Percentiles rank a stretch among this genome's conserved stretches.
phyloP scores from a whole-genome alignment of 2,888 invertebrate species.

The Pyrgus malvae region DNA sequence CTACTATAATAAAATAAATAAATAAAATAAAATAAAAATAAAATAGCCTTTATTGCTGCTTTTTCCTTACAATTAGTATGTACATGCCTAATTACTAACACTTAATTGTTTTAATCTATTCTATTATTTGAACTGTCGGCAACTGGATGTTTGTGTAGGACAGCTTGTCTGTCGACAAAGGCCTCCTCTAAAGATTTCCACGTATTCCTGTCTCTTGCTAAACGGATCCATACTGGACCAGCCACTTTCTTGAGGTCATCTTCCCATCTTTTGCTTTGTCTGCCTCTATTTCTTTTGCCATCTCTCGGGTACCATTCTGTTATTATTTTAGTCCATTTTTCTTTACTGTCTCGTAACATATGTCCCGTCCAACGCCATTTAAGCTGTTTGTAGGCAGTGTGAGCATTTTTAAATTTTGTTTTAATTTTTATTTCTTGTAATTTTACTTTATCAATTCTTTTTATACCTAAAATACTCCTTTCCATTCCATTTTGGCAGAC shows the following conservation, averaged over 20 bases:
- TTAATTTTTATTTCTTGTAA: neutral
- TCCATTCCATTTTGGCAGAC: neutral
- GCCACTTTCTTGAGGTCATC: too few species aligned
- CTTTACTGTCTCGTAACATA: neutral
- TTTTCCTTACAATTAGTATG: too few species aligned
- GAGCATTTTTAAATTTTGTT: neutral
- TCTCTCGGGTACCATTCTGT: neutral
- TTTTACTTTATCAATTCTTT: too few species aligned
- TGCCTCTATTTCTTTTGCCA: neutral
- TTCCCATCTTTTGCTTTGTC: conserved; percentile 4
- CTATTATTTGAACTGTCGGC: neutral
- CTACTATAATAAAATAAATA: too few species aligned
- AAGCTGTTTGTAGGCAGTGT: neutral
- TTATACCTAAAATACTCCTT: neutral
- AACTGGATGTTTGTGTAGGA: too few species aligned
- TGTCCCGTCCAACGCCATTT: conserved; percentile 1
- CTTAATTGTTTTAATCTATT: too few species aligned
- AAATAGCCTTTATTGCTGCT: too few species aligned
- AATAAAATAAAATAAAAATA: too few species aligned
- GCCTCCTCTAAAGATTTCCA: conserved; percentile 1
- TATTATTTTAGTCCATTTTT: neutral
- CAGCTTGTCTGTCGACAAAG: neutral
- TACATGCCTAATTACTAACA: too few species aligned
- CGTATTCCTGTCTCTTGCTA: neutral
- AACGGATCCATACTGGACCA: neutral